These are phyloP conservation scores for Apocheima hispidaria DNA, from an alignment of 2,888 invertebrate genomes.

Conservation along the genomic window DNA sequence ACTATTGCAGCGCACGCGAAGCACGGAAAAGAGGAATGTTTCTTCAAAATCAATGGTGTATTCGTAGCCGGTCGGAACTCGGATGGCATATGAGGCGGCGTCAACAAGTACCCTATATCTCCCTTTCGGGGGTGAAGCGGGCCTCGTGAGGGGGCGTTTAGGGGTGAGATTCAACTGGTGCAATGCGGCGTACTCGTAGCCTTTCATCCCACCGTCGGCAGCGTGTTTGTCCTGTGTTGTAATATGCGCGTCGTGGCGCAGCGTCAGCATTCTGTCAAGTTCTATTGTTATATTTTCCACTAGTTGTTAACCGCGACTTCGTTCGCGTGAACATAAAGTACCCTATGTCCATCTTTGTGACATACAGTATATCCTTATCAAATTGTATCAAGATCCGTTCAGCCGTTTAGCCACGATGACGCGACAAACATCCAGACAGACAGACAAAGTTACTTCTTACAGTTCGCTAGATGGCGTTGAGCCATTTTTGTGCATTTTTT, in stretches of 20 bases:
- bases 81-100: slow-evolving; percentile 58
- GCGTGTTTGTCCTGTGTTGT: slow-evolving; percentile 69
- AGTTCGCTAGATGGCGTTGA: no score
- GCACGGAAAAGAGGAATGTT: slow-evolving; percentile 40
- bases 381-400: no score
- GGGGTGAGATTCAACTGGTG: slow-evolving; percentile 85
- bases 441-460: no score
- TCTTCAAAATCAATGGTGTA: slow-evolving; percentile 60
- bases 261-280: background rate
- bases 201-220: slow-evolving; percentile 43
- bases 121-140: slow-evolving; percentile 44
- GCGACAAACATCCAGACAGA: no score
- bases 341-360: no score
- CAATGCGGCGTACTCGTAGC: slow-evolving; percentile 79
- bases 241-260: background rate
- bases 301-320: no score
- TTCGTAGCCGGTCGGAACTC: slow-evolving; percentile 50
- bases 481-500: no score
- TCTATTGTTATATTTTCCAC: background rate
- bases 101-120: slow-evolving; percentile 73
- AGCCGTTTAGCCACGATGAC: no score
- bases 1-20: slow-evolving; percentile 20
- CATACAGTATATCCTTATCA: no score
- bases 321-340: no score
- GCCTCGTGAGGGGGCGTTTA: slow-evolving; percentile 46